Percentiles rank a stretch among this genome's conserved stretches.
Evolutionary conservation across 2,888 invertebrate species (phyloP).

Genomic region (Apodemia mormo): DNA sequence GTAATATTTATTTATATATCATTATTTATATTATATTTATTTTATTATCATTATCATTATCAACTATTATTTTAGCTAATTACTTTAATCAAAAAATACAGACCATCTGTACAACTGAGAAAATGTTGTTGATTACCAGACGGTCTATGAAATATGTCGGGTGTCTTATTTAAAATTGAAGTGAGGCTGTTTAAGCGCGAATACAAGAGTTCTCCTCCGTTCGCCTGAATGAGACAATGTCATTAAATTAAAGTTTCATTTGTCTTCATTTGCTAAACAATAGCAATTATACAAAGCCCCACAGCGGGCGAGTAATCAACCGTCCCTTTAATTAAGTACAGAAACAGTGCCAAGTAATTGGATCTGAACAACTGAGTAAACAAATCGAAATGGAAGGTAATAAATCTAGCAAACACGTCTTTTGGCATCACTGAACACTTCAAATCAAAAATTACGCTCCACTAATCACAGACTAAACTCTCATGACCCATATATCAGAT

Average conservation of each 20-base stretch:
- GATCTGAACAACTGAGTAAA: constrained; percentile 82
- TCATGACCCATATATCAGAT: constrained; percentile 25
- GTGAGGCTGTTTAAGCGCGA: constrained; percentile 54
- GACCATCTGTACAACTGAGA: neutral
- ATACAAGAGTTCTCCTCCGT: constrained; percentile 62
- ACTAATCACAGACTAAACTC: constrained; percentile 39
- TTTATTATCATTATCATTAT: too few relatives aligned
- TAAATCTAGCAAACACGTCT: constrained; percentile 80
- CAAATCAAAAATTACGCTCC: constrained; percentile 52
- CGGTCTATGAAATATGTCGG: constrained; percentile 36
- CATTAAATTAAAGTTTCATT: constrained; percentile 82
- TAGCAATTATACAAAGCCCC: constrained; percentile 82
- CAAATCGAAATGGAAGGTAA: constrained; percentile 81
- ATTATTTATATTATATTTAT: too few relatives aligned
- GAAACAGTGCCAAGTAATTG: constrained; percentile 82
- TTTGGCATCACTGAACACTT: constrained; percentile 62
- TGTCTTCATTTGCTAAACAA: constrained; percentile 82
- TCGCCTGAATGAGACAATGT: constrained; percentile 76
- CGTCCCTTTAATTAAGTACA: constrained; percentile 82
- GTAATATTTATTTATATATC: too few relatives aligned
- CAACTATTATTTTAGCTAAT: too few relatives aligned
- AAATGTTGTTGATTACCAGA: constrained; percentile 23
- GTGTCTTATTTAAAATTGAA: constrained; percentile 54
- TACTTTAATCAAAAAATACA: too few relatives aligned
- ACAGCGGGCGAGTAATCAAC: constrained; percentile 81